Conservation (phyloP, 2,888 invertebrate genomes). For the Dione vanillae region DNA sequence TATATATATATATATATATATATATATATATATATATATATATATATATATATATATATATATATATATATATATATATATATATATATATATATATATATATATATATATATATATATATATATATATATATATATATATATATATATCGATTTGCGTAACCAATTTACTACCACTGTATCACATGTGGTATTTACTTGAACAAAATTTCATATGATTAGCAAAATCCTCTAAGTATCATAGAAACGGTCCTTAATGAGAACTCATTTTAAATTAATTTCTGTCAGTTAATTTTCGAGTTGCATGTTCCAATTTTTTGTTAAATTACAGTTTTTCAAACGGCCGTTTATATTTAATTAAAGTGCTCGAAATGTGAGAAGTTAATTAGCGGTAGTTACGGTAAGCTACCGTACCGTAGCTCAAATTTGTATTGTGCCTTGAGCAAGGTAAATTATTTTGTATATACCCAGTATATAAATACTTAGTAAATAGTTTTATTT, state of each 20-base stretch:
- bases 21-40: too few species aligned
- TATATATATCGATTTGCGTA: not conserved
- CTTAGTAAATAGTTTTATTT: not conserved
- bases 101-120: too few species aligned
- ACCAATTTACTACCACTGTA: not conserved
- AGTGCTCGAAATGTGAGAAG: conserved; percentile 3
- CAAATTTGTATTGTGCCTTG: not conserved
- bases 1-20: too few species aligned
- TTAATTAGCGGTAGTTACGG: conserved; percentile 18
- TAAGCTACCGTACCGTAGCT: too few species aligned
- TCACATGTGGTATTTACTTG: not conserved
- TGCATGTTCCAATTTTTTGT: conserved; percentile 27
- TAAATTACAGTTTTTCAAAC: conserved; percentile 24
- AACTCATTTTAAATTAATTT: conserved; percentile 21
- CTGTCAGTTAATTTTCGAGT: conserved; percentile 16
- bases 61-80: too few species aligned
- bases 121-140: conserved; percentile 21
- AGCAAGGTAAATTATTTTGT: too few species aligned
- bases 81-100: too few species aligned
- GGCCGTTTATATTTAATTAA: conserved; percentile 27
- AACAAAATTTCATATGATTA: conserved; percentile 16
- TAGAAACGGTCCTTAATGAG: conserved; percentile 7
- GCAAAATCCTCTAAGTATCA: conserved; percentile 10
- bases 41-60: too few species aligned
- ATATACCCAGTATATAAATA: not conserved